These are phyloP conservation scores for Nothocercus julius DNA, from an alignment of 2,113 vertebrate species.

Conservation along the genomic window DNA sequence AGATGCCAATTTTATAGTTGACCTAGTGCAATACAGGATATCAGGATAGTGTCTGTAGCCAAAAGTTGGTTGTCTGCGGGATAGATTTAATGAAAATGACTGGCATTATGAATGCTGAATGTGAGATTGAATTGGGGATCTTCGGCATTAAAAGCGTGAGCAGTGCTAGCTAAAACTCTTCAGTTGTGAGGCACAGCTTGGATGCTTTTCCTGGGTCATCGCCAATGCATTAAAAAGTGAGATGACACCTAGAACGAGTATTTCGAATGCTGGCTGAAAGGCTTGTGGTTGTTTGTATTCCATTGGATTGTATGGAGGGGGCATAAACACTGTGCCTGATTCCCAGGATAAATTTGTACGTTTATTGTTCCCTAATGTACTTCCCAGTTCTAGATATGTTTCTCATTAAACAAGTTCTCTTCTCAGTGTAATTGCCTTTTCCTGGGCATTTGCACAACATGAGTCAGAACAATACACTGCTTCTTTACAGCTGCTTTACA, in stretches of 20 bases:
- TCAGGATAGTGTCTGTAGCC: not conserved
- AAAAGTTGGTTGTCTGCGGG: not conserved
- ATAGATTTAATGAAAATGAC: not conserved
- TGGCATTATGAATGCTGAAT: not conserved
- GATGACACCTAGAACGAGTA: not conserved
- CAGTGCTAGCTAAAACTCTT: not conserved
- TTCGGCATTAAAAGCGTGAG: not conserved
- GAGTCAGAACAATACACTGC: not conserved
- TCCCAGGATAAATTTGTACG: not conserved
- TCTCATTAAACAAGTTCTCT: not conserved
- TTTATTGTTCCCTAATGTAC: not conserved
- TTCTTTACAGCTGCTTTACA: slow-evolving; percentile 1
- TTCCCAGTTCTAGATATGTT: not conserved
- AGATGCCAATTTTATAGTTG: not conserved
- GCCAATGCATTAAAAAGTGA: not conserved
- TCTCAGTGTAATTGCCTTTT: not conserved
- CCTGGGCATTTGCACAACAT: not conserved
- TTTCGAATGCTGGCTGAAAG: not conserved
- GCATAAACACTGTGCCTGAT: not conserved
- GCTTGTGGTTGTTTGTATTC: not conserved
- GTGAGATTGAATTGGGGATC: not conserved
- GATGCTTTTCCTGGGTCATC: not conserved
- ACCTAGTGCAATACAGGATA: not conserved
- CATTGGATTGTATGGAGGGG: not conserved
- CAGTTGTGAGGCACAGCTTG: not conserved